A percentile compares a stretch with the other conserved stretches of the same genome.
Evolutionary conservation across 2,797 vertebrate genomes (phyloP).

Genomic region (Poecilia wingei): DNA sequence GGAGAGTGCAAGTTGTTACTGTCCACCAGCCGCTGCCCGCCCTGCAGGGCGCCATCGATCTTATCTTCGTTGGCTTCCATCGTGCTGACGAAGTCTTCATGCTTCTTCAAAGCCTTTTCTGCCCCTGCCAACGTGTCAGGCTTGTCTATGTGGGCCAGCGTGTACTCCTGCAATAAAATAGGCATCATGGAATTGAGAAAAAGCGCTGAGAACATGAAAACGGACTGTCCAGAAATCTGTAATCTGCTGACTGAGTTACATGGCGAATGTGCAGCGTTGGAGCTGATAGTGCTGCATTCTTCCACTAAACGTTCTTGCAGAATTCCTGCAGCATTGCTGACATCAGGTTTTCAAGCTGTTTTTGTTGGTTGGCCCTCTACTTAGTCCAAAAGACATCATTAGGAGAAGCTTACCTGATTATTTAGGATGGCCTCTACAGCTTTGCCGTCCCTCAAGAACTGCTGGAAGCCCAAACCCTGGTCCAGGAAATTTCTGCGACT

Average conservation of each 20-base stretch:
- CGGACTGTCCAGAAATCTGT: background rate
- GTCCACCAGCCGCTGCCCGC: slow-evolving; percentile 85
- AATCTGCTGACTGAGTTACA: slow-evolving; percentile 1
- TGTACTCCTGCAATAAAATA: slow-evolving; percentile 87
- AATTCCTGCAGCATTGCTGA: slow-evolving; percentile 20
- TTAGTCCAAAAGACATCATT: background rate
- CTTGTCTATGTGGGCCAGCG: slow-evolving; percentile 87
- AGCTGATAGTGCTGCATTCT: slow-evolving; percentile 48
- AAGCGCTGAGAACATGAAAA: slow-evolving; percentile 6
- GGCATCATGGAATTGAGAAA: background rate
- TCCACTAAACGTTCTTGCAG: slow-evolving; percentile 37
- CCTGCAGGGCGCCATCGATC: slow-evolving; percentile 80
- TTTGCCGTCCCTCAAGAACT: slow-evolving; percentile 91
- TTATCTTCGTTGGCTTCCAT: slow-evolving; percentile 93
- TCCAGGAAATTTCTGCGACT: slow-evolving; percentile 85
- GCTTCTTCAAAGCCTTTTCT: slow-evolving; percentile 87
- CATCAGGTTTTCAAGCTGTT: slow-evolving; percentile 13
- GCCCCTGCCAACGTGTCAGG: slow-evolving; percentile 89
- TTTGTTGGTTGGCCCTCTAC: background rate
- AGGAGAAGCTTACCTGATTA: slow-evolving; percentile 87
- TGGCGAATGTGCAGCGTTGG: slow-evolving; percentile 2
- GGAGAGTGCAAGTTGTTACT: slow-evolving; percentile 87
- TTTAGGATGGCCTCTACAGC: slow-evolving; percentile 90
- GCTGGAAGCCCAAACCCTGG: slow-evolving; percentile 91
- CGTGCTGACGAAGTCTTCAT: slow-evolving; percentile 88